Base-by-base conservation (phyloP, 2,888 invertebrate species). In the Apamea anceps region DNA sequence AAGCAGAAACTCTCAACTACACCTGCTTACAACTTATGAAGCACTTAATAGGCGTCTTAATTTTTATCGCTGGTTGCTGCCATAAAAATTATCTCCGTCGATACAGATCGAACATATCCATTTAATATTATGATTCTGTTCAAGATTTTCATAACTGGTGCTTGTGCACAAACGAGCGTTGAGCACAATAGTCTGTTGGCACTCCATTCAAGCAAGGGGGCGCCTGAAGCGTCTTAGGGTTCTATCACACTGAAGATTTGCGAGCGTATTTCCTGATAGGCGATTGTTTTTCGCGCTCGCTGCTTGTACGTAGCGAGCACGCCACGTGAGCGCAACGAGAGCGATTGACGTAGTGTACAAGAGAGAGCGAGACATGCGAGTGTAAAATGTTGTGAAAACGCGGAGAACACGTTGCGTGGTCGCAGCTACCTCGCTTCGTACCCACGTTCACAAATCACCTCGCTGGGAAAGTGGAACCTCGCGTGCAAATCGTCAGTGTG, bases 161-260 rank as follows among this genome's bases (percentile, higher is more conserved):
- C 21, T 85, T 72, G 45, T 77, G 57, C 28, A 80, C 60, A 63
- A 73, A 73, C 68, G 81, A 80, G 57, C 12, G 45, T 42, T 51
- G 60, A 45, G 6, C 68, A 84, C 75, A 84, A 82, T 82, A 82
- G 70, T 68, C 48, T 73, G 76, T 76, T 84, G 86, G 84, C 84
- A 86, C 72, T 70, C 65, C 32, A 62, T 48, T 45, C 70, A 62
- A 86, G 70, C 78, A 42, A 70, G 37, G 70, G 81, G 86, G 82
- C 76, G 86, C 65, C 86, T 85, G 25, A 28, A 85, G 28, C 80
- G n/a, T 32, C 54, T 73, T 63, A 42, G 15, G 51, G 51, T 1
- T 8, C 4, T n/a, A 42, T 13, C 37, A 72, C 65, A 72, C 37
- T n/a, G 21, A 62, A 4, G 72, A 62, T 37, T n/a, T 37, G 25